Percentiles rank a stretch among this genome's conserved stretches.
phyloP scores from a whole-genome alignment of 2,113 vertebrate species.

The Cochlearius cochlearius region DNA sequence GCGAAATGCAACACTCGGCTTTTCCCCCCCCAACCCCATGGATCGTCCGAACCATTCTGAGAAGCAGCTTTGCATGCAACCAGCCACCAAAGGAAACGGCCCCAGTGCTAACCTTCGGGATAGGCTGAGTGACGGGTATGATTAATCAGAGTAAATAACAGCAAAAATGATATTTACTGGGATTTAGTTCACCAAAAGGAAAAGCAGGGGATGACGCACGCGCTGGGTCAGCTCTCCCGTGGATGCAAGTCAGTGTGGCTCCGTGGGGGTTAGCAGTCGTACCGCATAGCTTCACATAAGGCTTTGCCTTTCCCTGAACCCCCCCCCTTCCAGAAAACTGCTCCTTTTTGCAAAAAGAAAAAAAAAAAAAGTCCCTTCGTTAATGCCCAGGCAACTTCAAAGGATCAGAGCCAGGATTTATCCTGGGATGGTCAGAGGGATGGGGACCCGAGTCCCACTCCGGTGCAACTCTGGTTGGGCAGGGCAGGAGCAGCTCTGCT shows the following conservation, averaged over 20 bases:
- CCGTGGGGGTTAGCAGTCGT: background rate
- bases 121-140: background rate
- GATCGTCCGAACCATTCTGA: background rate
- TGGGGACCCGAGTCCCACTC: background rate
- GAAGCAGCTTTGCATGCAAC: background rate
- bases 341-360: background rate
- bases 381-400: background rate
- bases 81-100: background rate
- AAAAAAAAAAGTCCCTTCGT: background rate
- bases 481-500: background rate
- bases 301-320: background rate
- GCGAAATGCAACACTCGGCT: background rate
- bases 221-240: background rate
- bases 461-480: no score
- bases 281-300: background rate
- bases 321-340: background rate
- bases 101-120: background rate
- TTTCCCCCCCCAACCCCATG: no score
- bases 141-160: constrained; percentile 24
- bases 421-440: background rate
- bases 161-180: background rate
- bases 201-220: background rate
- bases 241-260: background rate
- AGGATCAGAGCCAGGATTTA: background rate
- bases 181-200: background rate